A percentile compares a stretch with the other conserved stretches of the same genome.
Conservation (phyloP, 2,888 invertebrate genomes). For the Pollenia labialis region DNA sequence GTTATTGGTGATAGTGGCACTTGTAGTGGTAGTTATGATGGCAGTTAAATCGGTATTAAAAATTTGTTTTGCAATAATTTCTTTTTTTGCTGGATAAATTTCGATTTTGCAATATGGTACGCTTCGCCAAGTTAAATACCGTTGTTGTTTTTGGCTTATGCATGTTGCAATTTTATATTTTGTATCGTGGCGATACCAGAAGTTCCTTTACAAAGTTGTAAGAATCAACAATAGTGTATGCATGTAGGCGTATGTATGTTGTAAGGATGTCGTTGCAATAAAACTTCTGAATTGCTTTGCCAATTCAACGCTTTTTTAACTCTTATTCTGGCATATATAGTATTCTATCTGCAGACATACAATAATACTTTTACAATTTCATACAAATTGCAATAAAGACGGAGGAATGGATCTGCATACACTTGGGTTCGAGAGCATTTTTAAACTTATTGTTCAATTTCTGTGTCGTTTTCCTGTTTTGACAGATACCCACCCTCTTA, state of each 20-base stretch:
- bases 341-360: background rate
- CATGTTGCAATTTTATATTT: constrained; percentile 4
- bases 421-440: constrained; percentile 20
- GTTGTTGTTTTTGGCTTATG: constrained; percentile 32
- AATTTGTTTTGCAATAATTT: constrained; percentile 30
- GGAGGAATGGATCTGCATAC: background rate
- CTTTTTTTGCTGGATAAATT: constrained; percentile 43
- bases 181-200: constrained; percentile 10
- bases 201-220: constrained; percentile 26
- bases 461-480: constrained; percentile 40
- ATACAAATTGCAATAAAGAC: background rate
- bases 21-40: constrained; percentile 12
- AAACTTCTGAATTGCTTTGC: constrained; percentile 76
- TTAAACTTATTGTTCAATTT: constrained; percentile 61
- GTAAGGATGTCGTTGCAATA: constrained; percentile 70
- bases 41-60: background rate
- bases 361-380: background rate
- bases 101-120: constrained; percentile 61
- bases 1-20: constrained; percentile 8
- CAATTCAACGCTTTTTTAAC: constrained; percentile 74
- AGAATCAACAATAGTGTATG: background rate
- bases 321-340: constrained; percentile 27
- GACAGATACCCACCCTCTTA: background rate
- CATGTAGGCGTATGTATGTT: background rate
- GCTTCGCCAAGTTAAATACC: constrained; percentile 40